Conservation (phyloP, 2,888 invertebrate genomes). For the Nomada fabriciana region DNA sequence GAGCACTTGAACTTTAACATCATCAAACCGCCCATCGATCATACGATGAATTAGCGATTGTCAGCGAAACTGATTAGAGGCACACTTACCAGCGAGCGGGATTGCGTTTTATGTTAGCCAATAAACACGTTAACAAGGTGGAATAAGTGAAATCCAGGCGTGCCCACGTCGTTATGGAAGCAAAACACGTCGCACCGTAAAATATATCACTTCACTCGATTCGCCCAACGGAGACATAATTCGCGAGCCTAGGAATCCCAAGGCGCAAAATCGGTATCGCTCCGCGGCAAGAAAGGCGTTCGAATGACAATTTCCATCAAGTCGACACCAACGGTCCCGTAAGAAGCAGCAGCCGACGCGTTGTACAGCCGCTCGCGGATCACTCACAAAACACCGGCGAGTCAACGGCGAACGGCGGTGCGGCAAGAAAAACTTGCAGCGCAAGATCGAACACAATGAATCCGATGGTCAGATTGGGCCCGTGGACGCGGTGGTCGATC, state of each 20-base stretch:
- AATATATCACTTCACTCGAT: not conserved
- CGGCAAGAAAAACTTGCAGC: slow-evolving; percentile 35
- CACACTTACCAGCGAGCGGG: not conserved
- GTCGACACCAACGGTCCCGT: slow-evolving; percentile 15
- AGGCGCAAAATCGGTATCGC: slow-evolving; percentile 7
- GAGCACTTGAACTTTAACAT: not conserved
- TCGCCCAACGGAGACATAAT: not conserved
- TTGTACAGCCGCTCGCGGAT: slow-evolving; percentile 27
- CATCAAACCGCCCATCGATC: slow-evolving; percentile 19
- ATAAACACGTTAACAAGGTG: slow-evolving; percentile 18
- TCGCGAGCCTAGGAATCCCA: not conserved
- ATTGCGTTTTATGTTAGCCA: slow-evolving; percentile 9
- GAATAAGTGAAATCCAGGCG: slow-evolving; percentile 18
- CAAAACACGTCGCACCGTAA: too few species aligned
- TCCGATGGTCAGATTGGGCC: slow-evolving; percentile 15
- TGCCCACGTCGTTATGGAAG: slow-evolving; percentile 34
- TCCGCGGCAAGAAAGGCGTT: slow-evolving; percentile 1
- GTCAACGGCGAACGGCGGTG: slow-evolving; percentile 5
- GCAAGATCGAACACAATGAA: slow-evolving; percentile 37
- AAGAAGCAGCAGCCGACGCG: not conserved
- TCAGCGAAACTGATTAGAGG: slow-evolving; percentile 12
- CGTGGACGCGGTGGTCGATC: not conserved
- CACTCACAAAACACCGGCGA: slow-evolving; percentile 42
- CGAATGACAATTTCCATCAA: slow-evolving; percentile 49
- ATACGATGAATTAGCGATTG: slow-evolving; percentile 38